phyloP scores from a whole-genome alignment of 2,113 vertebrate species.

The Carollia perspicillata region DNA sequence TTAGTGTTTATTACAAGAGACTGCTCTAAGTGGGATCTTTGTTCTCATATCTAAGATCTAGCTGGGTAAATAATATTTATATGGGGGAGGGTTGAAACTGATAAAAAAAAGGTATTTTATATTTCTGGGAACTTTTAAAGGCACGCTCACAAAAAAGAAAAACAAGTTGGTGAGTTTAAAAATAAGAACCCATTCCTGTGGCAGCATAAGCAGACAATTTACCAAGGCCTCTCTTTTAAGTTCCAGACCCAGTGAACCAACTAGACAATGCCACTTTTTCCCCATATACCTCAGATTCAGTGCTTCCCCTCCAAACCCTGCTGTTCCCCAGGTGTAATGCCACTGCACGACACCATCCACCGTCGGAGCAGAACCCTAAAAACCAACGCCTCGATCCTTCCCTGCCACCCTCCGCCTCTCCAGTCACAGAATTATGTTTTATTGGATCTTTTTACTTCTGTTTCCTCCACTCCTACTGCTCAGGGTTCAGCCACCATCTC shows the following conservation, averaged over 20 bases:
- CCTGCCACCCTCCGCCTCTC: neutral
- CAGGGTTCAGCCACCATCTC: neutral
- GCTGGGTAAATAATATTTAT: conserved; percentile 48
- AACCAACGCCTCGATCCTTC: neutral
- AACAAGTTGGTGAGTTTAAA: conserved; percentile 38
- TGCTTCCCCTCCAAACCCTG: neutral
- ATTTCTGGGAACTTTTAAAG: conserved; percentile 49
- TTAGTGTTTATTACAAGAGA: conserved; percentile 45
- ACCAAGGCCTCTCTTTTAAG: neutral
- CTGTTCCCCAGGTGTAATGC: neutral
- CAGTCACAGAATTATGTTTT: neutral
- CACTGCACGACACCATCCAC: neutral
- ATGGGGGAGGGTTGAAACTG: neutral
- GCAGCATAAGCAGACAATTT: conserved; percentile 10
- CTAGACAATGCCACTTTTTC: neutral
- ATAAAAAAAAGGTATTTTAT: conserved; percentile 6
- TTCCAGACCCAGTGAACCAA: neutral
- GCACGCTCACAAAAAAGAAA: conserved; percentile 50
- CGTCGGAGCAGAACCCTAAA: neutral
- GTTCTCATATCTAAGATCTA: conserved; percentile 43
- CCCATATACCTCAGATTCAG: neutral
- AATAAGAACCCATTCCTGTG: conserved; percentile 11
- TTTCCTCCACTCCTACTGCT: neutral
- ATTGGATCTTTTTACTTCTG: neutral
- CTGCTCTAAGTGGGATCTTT: conserved; percentile 32